These are phyloP conservation scores for Acanthosoma haemorrhoidale DNA, from an alignment of 2,888 invertebrate genomes.

Conservation along the genomic window DNA sequence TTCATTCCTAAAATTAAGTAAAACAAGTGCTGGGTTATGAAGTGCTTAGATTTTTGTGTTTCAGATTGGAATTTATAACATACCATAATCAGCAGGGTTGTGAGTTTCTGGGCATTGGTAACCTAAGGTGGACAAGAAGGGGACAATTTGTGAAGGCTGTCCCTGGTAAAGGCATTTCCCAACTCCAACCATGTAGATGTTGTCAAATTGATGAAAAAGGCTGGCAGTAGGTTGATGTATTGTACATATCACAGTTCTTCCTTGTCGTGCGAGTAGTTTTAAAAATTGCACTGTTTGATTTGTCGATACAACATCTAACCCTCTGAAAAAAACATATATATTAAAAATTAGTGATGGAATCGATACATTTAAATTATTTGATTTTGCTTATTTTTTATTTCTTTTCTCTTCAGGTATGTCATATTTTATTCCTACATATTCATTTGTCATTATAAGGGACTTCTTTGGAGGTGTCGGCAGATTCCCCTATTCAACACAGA, in stretches of 20 bases:
- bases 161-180: slow-evolving; percentile 66
- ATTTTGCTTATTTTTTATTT: too few relatives aligned
- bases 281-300: slow-evolving; percentile 65
- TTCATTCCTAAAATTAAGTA: too few relatives aligned
- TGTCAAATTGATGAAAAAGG: slow-evolving; percentile 67
- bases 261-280: slow-evolving; percentile 62
- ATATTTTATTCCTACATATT: too few relatives aligned
- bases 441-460: too few relatives aligned
- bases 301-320: slow-evolving; percentile 67
- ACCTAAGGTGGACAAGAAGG: slow-evolving; percentile 59
- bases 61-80: background rate
- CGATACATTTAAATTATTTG: too few relatives aligned
- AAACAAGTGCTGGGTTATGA: too few relatives aligned
- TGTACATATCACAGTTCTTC: slow-evolving; percentile 71
- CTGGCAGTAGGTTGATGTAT: slow-evolving; percentile 76
- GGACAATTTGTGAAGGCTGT: slow-evolving; percentile 60
- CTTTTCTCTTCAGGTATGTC: too few relatives aligned
- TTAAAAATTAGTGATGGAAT: background rate
- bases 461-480: too few relatives aligned
- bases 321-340: slow-evolving; percentile 44
- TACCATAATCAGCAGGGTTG: slow-evolving; percentile 70
- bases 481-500: too few relatives aligned
- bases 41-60: too few relatives aligned
- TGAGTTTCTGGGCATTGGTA: slow-evolving; percentile 68
- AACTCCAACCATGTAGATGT: slow-evolving; percentile 60